Conservation (phyloP, 2,888 invertebrate genomes). For the Halictus ligatus region DNA sequence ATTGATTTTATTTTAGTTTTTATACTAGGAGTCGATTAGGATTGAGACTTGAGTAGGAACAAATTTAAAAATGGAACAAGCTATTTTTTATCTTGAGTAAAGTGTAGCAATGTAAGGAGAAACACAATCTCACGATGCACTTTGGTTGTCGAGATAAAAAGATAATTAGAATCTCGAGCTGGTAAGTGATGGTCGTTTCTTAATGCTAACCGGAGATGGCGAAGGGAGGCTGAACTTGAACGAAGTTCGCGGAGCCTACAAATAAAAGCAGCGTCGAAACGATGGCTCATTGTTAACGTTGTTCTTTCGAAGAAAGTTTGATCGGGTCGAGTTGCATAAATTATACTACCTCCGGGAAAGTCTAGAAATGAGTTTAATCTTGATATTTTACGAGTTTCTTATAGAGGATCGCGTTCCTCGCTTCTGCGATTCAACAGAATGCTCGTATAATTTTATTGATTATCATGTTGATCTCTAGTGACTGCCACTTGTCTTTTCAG, state of each 20-base stretch:
- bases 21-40: too few species aligned
- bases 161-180: slow-evolving; percentile 43
- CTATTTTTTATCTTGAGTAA: too few species aligned
- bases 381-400: slow-evolving; percentile 29
- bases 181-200: not conserved
- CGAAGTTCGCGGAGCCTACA: slow-evolving; percentile 20
- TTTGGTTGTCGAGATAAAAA: slow-evolving; percentile 24
- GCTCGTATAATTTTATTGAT: not conserved
- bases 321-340: slow-evolving; percentile 41
- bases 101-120: not conserved
- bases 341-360: slow-evolving; percentile 9
- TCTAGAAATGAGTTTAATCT: slow-evolving; percentile 29
- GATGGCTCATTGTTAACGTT: slow-evolving; percentile 39
- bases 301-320: slow-evolving; percentile 30
- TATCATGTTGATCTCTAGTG: not conserved
- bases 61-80: too few species aligned
- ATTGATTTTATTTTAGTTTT: too few species aligned
- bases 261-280: slow-evolving; percentile 1
- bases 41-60: too few species aligned
- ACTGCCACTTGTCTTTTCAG: not conserved
- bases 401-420: not conserved
- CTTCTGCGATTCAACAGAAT: not conserved
- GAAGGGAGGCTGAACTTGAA: slow-evolving; percentile 11
- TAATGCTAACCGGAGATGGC: not conserved
- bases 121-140: not conserved